A percentile compares a stretch with the other conserved stretches of the same genome.
Conservation (phyloP, 92 coral and sea anemone species). For the Isaurus tuberculatus region DNA sequence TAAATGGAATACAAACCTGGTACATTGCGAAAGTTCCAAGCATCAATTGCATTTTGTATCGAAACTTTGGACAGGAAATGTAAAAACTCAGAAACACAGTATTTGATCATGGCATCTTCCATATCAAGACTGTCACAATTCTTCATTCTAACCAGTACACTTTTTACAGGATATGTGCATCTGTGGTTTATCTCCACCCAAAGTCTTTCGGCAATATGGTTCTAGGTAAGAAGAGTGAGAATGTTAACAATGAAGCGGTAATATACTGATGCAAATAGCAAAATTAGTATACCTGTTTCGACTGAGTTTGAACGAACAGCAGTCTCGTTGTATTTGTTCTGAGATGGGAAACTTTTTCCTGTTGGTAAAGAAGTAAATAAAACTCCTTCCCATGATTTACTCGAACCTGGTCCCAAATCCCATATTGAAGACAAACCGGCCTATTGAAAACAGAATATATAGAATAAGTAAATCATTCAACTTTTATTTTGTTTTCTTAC, state of each 20-base stretch:
- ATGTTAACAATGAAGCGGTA: neutral
- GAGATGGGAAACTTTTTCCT: neutral
- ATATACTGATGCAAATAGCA: neutral
- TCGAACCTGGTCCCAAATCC: neutral
- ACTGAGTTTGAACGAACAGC: neutral
- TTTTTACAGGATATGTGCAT: conserved; percentile 45
- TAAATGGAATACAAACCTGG: too few species aligned
- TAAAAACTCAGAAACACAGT: conserved; percentile 38
- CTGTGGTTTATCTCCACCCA: conserved; percentile 57
- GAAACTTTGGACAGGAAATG: neutral
- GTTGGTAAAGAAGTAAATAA: neutral
- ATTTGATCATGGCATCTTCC: conserved; percentile 29
- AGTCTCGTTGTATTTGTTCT: conserved; percentile 3
- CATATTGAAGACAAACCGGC: neutral
- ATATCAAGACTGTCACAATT: conserved; percentile 34
- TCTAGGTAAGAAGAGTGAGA: neutral
- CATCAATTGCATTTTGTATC: conserved; percentile 45
- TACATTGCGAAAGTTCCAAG: conserved; percentile 38
- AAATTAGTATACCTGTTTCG: neutral
- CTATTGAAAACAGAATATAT: too few species aligned
- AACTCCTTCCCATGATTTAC: neutral
- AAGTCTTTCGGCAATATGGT: conserved; percentile 35
- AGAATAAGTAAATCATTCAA: too few species aligned
- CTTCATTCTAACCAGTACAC: conserved; percentile 26
- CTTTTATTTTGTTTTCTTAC: too few species aligned